Base-by-base conservation (phyloP, 2,888 invertebrate species). In the Punctoribates punctum region DNA sequence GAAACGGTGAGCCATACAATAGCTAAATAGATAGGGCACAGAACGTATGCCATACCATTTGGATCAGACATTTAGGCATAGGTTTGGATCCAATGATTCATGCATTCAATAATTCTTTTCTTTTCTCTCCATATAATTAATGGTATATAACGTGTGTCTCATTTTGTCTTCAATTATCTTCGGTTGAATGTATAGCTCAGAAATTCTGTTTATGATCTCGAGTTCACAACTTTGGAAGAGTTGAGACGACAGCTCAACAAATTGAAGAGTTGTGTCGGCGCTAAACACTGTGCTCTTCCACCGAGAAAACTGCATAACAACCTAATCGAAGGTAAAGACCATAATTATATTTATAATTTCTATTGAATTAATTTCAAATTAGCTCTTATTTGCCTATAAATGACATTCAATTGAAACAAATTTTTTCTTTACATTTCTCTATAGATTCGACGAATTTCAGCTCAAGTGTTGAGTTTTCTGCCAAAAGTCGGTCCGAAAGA, bases 191-290 rank as follows among this genome's bases (percentile, higher is more conserved):
- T 38, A 23, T 54, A 80, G 80, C 78, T 79, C 75, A 75, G 76
- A 75, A 80, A 80, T 74, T 77, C 78, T 13, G 76, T 80, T 13
- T 78, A 78, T 65, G 78, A 80, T 46, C 62, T 79, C 13, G 79
- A 80, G 60, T 78, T 78, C 70, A 75, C 54, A 17, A 77, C 78
- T 13, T 34, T 79, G 34, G 79, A 79, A 76, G 78, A 74, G 15
- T 25, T 80, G 38, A 73, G 77, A 48, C 78, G 78, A 73, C 77
- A 78, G 27, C 75, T 80, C 6, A 78, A 79, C 57, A 77, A 75
- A 62, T 62, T 80, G 25, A 78, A 79, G 75, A 88, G 87, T 67
- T 96, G 96, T 82, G 89, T 90, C 79, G 96, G 96, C 1, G 84
- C 85, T 25, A 87, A 87, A 78, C 88, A 88, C 79, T 92, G 92